Base-by-base conservation (phyloP, 2,888 invertebrate genomes). In the Hoplodrina ambigua region DNA sequence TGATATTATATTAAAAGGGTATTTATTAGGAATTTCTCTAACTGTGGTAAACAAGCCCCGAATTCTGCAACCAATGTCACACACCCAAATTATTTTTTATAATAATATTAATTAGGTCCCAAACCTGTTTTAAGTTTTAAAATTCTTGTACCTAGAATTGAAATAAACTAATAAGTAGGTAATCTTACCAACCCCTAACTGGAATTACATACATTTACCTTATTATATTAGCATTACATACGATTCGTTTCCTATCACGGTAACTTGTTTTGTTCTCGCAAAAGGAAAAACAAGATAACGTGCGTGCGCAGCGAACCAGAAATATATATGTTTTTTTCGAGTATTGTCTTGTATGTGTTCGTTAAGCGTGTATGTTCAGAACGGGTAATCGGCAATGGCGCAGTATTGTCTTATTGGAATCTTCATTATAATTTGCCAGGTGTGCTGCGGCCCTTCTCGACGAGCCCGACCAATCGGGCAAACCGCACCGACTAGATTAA, bases 381-480 rank as follows among this genome's bases (percentile, higher is more conserved):
- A 85, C 87, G 68, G 84, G 87, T 89, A 86, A 87, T 85, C 83
- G 85, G 67, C 76, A 85, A 81, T 80, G 78, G 74, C 78, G 84
- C 79, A 69, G 74, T 76, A 84, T 88, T 87, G 88, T 90, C 86
- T 90, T 90, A 87, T 91, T 90, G 86, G 84, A 83, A 69, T 80
- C 74, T 83, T 85, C 82, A 86, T 86, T 85, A 84, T 86, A 89
- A 89, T 89, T 88, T 86, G 86, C 91, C 91, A 91, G 91, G 87
- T 91, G 91, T 86, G 66, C 60, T 66, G 56, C 37, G 60, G 54
- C 50, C 54, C 69, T 75, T 59, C 67, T 33, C 58, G 10, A 46
- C 33, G 33, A 75, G 67, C 30, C 71, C 46, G 74, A 72, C 79
- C 81, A 78, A 82, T 82, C 76, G 76, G 61, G 80, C 63, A 84